These are phyloP conservation scores for Fregetta grallaria DNA, from an alignment of 2,113 vertebrate genomes.

Conservation along the genomic window DNA sequence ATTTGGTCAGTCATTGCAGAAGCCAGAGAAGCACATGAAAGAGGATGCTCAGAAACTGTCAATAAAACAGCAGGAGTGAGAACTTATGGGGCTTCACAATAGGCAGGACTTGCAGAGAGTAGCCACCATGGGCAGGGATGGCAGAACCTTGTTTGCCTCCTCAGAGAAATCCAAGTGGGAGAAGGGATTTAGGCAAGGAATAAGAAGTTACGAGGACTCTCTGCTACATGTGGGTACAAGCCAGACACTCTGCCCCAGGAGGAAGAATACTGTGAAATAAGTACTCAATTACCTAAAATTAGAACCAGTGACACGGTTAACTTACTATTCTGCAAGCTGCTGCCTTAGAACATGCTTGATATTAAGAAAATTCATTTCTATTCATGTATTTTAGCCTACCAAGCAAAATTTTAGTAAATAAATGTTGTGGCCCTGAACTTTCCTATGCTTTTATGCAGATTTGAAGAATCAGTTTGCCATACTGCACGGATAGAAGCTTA, in stretches of 20 bases:
- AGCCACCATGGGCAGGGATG: neutral
- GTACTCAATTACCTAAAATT: conserved; percentile 51
- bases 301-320: conserved; percentile 52
- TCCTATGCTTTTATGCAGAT: neutral
- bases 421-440: neutral
- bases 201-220: neutral
- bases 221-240: neutral
- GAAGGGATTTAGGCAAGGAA: neutral
- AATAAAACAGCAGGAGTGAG: neutral
- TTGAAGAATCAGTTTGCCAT: neutral
- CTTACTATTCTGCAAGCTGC: neutral
- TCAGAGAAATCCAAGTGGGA: neutral
- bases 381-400: neutral
- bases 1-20: neutral
- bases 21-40: neutral
- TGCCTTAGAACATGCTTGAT: conserved; percentile 18
- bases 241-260: neutral
- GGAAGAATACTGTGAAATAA: conserved; percentile 40
- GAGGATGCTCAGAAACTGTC: neutral
- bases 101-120: neutral
- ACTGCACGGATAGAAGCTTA: neutral
- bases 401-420: conserved; percentile 18
- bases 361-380: neutral
- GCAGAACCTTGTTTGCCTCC: neutral
- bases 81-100: neutral